Percentiles rank a stretch among this genome's conserved stretches.
Conservation (phyloP, 2,888 invertebrate genomes). For the Trachelus troglodyta region DNA sequence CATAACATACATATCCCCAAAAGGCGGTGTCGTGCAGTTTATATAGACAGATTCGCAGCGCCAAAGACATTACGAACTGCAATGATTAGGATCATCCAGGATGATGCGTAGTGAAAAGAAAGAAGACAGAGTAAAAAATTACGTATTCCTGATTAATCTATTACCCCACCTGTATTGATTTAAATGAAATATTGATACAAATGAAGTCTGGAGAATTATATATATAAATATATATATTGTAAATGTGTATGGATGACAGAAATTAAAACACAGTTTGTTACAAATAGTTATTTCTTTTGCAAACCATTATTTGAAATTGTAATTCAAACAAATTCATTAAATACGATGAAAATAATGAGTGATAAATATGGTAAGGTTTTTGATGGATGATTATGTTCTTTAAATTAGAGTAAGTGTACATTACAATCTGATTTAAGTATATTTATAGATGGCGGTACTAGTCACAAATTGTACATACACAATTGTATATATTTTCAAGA, state of each 20-base stretch:
- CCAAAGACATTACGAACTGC: slow-evolving; percentile 33
- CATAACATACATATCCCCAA: slow-evolving; percentile 63
- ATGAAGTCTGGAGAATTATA: slow-evolving; percentile 51
- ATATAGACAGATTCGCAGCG: slow-evolving; percentile 45
- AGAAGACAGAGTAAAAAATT: slow-evolving; percentile 11
- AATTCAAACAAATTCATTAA: not conserved
- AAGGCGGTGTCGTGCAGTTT: slow-evolving; percentile 50
- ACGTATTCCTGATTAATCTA: slow-evolving; percentile 35
- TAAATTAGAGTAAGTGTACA: not conserved
- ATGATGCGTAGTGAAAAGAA: slow-evolving; percentile 13
- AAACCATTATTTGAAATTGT: not conserved
- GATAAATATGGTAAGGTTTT: not conserved
- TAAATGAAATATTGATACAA: slow-evolving; percentile 50
- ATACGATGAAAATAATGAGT: not conserved
- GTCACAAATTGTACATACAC: not conserved
- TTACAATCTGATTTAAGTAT: not conserved
- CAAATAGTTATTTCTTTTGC: slow-evolving; percentile 30
- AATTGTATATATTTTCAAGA: not conserved
- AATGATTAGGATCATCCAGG: slow-evolving; percentile 10
- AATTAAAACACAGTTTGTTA: slow-evolving; percentile 65
- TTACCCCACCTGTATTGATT: slow-evolving; percentile 51
- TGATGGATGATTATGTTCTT: not conserved
- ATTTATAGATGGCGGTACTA: not conserved
- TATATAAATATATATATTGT: slow-evolving; percentile 60
- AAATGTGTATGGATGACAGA: slow-evolving; percentile 63